Percentiles rank a stretch among this genome's conserved stretches.
Evolutionary conservation across 2,888 invertebrate genomes (phyloP).

Genomic region (Tetranychus piercei): DNA sequence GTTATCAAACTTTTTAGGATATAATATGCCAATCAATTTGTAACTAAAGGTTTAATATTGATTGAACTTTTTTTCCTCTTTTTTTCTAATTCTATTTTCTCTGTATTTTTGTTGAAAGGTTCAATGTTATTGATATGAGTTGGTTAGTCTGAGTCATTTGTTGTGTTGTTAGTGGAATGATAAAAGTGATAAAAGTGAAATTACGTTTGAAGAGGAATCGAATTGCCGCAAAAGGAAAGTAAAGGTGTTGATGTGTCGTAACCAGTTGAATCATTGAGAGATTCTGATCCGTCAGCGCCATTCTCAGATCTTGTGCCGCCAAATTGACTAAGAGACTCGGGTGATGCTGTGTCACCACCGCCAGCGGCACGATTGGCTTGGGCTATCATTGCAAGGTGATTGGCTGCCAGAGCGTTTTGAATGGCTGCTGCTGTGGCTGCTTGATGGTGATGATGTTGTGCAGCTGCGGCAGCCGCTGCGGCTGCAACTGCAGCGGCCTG

Average conservation of each 20-base stretch:
- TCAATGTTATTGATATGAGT: neutral
- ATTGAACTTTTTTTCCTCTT: neutral
- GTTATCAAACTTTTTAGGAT: neutral
- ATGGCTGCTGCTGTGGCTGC: slow-evolving; percentile 11
- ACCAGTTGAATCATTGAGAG: slow-evolving; percentile 39
- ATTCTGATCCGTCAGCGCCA: slow-evolving; percentile 41
- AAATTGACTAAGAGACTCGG: slow-evolving; percentile 24
- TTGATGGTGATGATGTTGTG: slow-evolving; percentile 13
- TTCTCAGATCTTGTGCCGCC: slow-evolving; percentile 32
- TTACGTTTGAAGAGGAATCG: slow-evolving; percentile 6
- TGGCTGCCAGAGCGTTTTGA: slow-evolving; percentile 14
- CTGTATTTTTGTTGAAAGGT: neutral
- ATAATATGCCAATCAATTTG: neutral
- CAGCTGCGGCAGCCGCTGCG: slow-evolving; percentile 10
- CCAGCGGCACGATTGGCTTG: slow-evolving; percentile 19
- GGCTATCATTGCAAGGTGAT: slow-evolving; percentile 21
- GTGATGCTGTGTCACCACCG: slow-evolving; percentile 19
- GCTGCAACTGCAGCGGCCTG: slow-evolving; percentile 5
- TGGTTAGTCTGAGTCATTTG: no score
- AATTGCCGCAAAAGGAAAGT: slow-evolving; percentile 60
- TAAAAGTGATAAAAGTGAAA: neutral
- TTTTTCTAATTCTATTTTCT: neutral
- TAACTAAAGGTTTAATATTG: neutral
- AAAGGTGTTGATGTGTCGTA: slow-evolving; percentile 84
- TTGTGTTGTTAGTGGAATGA: neutral